Base-by-base conservation (phyloP, 1,140 invertebrate genomes). In the Eriocheir sinensis region DNA sequence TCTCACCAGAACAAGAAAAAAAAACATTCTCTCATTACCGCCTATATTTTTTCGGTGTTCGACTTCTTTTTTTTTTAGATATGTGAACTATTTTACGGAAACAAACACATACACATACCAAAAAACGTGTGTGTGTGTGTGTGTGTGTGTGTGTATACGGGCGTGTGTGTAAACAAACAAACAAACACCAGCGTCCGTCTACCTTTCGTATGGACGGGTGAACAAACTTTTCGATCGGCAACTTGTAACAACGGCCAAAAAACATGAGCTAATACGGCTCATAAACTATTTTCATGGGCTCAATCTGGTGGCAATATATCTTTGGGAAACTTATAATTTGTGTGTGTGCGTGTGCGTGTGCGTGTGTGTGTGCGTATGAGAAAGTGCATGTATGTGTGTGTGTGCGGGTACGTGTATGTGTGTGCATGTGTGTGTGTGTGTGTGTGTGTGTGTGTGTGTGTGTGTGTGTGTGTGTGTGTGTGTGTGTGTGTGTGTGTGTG, bases 271-370 rank as follows among this genome's bases (percentile, higher is more conserved):
- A 72, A 72, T n/a, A 72, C n/a, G 6, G n/a, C n/a, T 0, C 27
- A 72, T n/a, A 72, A 72, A 72, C 60, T 72, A 72, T 72, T n/a
- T 21, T 72, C 60, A 21, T 21, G n/a, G 27, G 2, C 6, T n/a
- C 21, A 72, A n/a, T 72, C n/a, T 72, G 4, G n/a, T 48, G 44
- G 0, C 60, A 72, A 72, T 72, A 72, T n/a, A 72, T 72, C 60
- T 12, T 72, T 72, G 9, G 21, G 60, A n/a, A n/a, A n/a, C 3
- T 72, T 0, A 48, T 48, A 48, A 32, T 60, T 91, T 89, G 48
- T 89, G 30, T 89, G 30, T 89, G 60, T 90, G 60, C 53, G 60
- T 90, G 60, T 90, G 60, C 53, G 48, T 89, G 48, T 89, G 48
- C 48, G 48, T 89, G 48, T 89, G 48, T 48, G 60, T 90, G 60